Percentiles rank a stretch among this genome's conserved stretches.
phyloP scores from a whole-genome alignment of 2,113 vertebrate species.

The Dascyllus trimaculatus region DNA sequence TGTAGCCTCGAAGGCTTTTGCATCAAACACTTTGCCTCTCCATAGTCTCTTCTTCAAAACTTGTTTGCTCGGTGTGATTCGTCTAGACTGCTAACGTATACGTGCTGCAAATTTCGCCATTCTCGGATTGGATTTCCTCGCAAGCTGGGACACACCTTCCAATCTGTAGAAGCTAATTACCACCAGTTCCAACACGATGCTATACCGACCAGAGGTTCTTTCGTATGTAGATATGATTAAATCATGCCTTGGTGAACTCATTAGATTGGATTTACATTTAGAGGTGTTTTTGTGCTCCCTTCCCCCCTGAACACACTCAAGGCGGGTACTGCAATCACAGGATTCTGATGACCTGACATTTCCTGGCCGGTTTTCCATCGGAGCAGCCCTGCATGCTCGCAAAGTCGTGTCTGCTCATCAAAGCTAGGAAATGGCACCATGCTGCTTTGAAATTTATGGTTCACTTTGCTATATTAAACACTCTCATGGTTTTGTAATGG shows the following conservation, averaged over 20 bases:
- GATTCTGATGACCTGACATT: slow-evolving; percentile 79
- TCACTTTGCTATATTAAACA: slow-evolving; percentile 75
- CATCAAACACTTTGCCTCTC: slow-evolving; percentile 20
- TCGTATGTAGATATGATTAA: slow-evolving; percentile 81
- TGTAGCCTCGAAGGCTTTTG: background rate
- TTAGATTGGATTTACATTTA: slow-evolving; percentile 80
- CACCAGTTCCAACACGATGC: slow-evolving; percentile 48
- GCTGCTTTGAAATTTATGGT: slow-evolving; percentile 68
- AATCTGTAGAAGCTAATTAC: slow-evolving; percentile 77
- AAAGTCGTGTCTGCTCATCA: slow-evolving; percentile 69
- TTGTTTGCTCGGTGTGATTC: slow-evolving; percentile 9
- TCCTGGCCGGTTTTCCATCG: slow-evolving; percentile 49
- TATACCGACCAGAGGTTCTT: slow-evolving; percentile 63
- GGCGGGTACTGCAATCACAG: slow-evolving; percentile 47
- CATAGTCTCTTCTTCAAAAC: slow-evolving; percentile 12
- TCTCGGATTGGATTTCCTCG: slow-evolving; percentile 29
- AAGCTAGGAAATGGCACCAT: slow-evolving; percentile 65
- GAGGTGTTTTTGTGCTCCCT: slow-evolving; percentile 66
- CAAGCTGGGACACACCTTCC: slow-evolving; percentile 44
- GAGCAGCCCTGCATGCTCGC: slow-evolving; percentile 23
- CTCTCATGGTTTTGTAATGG: slow-evolving; percentile 65
- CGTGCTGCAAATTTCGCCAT: slow-evolving; percentile 37
- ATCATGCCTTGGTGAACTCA: slow-evolving; percentile 73
- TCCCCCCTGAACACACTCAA: slow-evolving; percentile 53
- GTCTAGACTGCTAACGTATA: background rate